Evolutionary conservation across 64 coral and sea anemone species (phyloP), one percentile per base, ranked within the genome.

Genomic region (Montipora sp.): DNA sequence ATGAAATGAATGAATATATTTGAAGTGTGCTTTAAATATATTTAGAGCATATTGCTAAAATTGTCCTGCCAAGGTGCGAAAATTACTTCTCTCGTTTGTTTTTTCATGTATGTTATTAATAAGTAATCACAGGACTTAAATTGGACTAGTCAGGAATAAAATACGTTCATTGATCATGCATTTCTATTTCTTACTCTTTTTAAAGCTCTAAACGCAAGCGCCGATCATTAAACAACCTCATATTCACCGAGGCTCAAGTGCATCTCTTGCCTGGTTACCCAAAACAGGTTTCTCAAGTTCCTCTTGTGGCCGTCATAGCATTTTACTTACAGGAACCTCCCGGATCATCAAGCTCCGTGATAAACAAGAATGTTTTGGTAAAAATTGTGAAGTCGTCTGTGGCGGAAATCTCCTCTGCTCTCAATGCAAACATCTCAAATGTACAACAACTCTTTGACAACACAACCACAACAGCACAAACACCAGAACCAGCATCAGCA

Each of bases 211-310:
- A 36, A 4, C 80, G 80, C 27, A 61, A 75, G 36, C 23, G 80
- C 5, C 59, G 80, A 16, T 60, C 80, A 4, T 57, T 59, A 44
- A 66, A 47, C 23, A 65, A 36, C 15, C 8, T 65, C 13, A 59
- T 60, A 63, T 83, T 83, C 36, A 83, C 80, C 3, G 27, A 83
- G 10, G 20, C 66, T 6, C 80, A 83, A 66, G 80, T 83, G 5
- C 80, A 83, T 66, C 19, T 83, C 13, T 10, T 83, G 57, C 80
- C 80, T 46, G 80, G 58, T 83, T 83, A 83, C 24, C 80, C 80
- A 15, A 83, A 83, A 60, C 80, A 83, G 43, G 66, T 83, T 65
- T 65, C 80, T 65, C 6, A 22, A 47, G 53, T 63, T 16, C 58
- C 80, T 44, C 58, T 83, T 18, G 55, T 83, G 57, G 80, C 80